Base-by-base conservation (phyloP, 2,888 invertebrate species). In the Pomacea canaliculata region DNA sequence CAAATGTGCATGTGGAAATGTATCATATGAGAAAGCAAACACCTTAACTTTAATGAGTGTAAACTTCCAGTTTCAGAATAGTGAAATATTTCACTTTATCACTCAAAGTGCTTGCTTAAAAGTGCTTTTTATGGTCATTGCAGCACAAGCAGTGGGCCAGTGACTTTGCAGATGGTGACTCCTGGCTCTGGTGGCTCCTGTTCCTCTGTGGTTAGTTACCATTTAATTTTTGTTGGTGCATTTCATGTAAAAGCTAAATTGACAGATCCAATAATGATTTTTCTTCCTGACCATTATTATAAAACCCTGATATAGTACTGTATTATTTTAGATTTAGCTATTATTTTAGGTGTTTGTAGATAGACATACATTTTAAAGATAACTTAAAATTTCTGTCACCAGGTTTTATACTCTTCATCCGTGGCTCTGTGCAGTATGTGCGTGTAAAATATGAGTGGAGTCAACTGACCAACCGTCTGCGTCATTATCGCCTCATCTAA, bases 161-260 rank as follows among this genome's bases (percentile, higher is more conserved):
- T 71, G 87, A 85, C 73, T 86, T 84, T 78, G 88, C 88, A 16
- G 85, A 84, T 68, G 86, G 84, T 18, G 88, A 90, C 79, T 88
- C 88, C 37, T 89, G 88, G 89, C 79, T 90, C 10, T 90, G 89
- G 89, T 90, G 89, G 89, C 80, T 89, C 12, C 84, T 90, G 18
- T 88, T 89, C 76, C 79, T 89, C 60, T 86, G 88, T 81, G 89
- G 89, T 89, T 82, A 81, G 86, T 79, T 56, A 63, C 37, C 37
- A 37, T 56, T 56, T 10, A 46, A 16, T 62, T 19, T 63, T 19
- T 27, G 7, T 63, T 63, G 3, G 23, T 12, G 19, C 4, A 18
- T 63, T 63, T 63, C 27, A 63, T 63, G 1, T 27, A 7, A 27
- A 63, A 63, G n/a, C 19, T 63, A 63, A 63, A 63, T 16, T 63